These are phyloP conservation scores for Heteromyza rotundicornis DNA, from an alignment of 2,888 invertebrate species.

Conservation along the genomic window DNA sequence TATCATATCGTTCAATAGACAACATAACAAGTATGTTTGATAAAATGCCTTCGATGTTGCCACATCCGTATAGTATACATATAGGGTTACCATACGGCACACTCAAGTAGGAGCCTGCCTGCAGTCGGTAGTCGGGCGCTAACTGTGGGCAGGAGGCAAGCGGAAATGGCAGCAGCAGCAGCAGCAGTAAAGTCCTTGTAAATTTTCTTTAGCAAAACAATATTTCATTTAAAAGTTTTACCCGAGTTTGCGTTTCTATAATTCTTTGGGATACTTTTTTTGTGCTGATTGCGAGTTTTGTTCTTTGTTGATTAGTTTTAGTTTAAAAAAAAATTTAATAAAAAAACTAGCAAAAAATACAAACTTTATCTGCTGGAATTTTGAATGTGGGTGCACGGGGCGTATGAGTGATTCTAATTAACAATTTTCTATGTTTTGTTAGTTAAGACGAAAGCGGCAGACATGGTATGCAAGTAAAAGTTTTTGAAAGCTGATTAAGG, in stretches of 20 bases:
- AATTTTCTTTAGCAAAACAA: conserved; percentile 20
- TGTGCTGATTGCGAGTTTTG: background rate
- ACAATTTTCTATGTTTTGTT: too few relatives aligned
- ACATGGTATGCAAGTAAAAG: too few relatives aligned
- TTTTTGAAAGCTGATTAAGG: too few relatives aligned
- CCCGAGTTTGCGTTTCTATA: background rate
- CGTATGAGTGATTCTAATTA: conserved; percentile 12
- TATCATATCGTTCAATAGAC: background rate
- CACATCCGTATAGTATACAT: background rate
- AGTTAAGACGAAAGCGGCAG: too few relatives aligned
- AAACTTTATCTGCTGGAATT: too few relatives aligned
- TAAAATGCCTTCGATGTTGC: background rate
- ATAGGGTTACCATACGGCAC: too few relatives aligned
- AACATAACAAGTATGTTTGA: background rate
- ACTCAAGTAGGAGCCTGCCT: too few relatives aligned
- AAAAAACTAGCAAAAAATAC: too few relatives aligned
- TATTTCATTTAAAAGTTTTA: conserved; percentile 19
- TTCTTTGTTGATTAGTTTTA: conserved; percentile 12
- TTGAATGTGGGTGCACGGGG: background rate
- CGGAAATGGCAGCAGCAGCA: conserved; percentile 13
- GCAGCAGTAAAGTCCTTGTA: conserved; percentile 35
- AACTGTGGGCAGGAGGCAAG: too few relatives aligned
- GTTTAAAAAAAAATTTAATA: conserved; percentile 4
- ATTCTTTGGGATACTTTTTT: background rate
- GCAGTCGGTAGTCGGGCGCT: too few relatives aligned